Percentiles rank a stretch among this genome's conserved stretches.
Conservation (phyloP, 2,797 vertebrate species). For the Lutjanus argentimaculatus region DNA sequence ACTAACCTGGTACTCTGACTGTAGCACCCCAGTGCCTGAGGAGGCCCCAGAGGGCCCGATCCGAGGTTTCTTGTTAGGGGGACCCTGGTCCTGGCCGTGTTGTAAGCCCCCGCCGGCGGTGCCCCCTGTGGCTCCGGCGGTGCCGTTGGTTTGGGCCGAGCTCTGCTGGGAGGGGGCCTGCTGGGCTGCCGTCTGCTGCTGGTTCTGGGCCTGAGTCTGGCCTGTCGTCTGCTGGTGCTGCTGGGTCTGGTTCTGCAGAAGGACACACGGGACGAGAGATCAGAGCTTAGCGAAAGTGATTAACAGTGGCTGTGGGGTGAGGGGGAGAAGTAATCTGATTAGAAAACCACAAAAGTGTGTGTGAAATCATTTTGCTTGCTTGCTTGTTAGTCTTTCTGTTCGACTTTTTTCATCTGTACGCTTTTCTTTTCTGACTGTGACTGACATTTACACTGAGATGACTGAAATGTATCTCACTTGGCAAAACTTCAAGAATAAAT, state of each 20-base stretch:
- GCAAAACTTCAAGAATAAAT: background rate
- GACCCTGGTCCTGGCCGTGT: conserved; percentile 93
- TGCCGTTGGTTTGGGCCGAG: conserved; percentile 94
- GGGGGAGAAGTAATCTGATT: background rate
- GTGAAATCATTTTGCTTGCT: conserved; percentile 6
- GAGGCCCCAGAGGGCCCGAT: conserved; percentile 92
- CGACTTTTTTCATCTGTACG: background rate
- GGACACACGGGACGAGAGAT: background rate
- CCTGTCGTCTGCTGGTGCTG: conserved; percentile 81
- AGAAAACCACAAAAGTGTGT: background rate
- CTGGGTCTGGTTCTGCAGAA: conserved; percentile 78
- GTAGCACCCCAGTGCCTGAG: conserved; percentile 92
- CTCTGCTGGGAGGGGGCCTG: conserved; percentile 91
- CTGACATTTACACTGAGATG: conserved; percentile 1
- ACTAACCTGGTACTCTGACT: conserved; percentile 96
- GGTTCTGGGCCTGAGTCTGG: conserved; percentile 88
- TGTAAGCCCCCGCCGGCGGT: conserved; percentile 85
- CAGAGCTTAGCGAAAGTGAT: background rate
- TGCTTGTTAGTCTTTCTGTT: background rate
- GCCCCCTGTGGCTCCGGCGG: conserved; percentile 79
- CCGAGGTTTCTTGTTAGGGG: conserved; percentile 96
- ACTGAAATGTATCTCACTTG: background rate
- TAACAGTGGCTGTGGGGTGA: background rate
- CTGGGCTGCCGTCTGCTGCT: conserved; percentile 87
- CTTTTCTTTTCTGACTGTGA: conserved; percentile 13